Conservation (phyloP, 2,797 vertebrate genomes). For the Decapterus maruadsi region DNA sequence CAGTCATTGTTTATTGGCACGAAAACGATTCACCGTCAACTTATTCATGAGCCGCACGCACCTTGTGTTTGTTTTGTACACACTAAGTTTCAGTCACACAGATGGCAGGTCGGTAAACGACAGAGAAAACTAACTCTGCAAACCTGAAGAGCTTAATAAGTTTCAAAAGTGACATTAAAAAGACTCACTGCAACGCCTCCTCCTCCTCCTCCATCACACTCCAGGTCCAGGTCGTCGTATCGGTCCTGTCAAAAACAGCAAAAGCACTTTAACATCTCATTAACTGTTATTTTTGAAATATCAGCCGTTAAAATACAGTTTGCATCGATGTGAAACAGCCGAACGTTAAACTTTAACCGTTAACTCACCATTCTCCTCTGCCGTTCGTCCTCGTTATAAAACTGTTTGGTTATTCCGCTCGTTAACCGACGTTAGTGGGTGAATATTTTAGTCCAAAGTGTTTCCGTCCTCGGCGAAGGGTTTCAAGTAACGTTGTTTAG, state of each 20-base stretch:
- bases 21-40: too few species aligned
- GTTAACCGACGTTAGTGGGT: background rate
- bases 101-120: background rate
- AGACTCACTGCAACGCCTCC: slow-evolving; percentile 60
- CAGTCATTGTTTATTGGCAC: background rate
- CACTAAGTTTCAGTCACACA: background rate
- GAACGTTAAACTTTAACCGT: background rate
- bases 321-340: background rate
- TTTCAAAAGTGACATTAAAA: background rate
- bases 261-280: too few species aligned
- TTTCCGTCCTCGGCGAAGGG: background rate
- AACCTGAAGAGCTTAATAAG: too few species aligned
- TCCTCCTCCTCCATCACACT: slow-evolving; percentile 61
- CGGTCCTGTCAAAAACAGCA: slow-evolving; percentile 64
- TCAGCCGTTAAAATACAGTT: too few species aligned
- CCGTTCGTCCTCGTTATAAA: background rate
- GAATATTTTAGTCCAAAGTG: background rate
- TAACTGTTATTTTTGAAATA: background rate
- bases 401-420: background rate
- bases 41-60: too few species aligned
- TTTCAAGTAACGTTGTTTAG: background rate
- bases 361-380: slow-evolving; percentile 44
- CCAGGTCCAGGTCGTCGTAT: slow-evolving; percentile 65
- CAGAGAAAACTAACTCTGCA: background rate
- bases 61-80: background rate